Conservation (phyloP, 2,797 vertebrate species). For the Nannoperca obscura region DNA sequence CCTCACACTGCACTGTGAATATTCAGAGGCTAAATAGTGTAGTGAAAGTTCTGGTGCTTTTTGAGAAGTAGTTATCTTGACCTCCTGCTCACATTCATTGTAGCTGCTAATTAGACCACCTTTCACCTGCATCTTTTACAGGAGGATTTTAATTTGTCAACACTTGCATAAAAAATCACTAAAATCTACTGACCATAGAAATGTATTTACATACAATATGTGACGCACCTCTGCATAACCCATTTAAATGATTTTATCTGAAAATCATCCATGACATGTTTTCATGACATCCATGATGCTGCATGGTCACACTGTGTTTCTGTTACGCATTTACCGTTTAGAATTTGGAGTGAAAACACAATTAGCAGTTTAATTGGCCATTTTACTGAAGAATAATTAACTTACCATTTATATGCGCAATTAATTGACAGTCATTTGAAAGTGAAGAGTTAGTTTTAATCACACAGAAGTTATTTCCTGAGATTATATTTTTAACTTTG, state of each 20-base stretch:
- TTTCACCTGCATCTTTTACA: constrained; percentile 2
- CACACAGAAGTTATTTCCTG: constrained; percentile 81
- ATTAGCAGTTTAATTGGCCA: constrained; percentile 97
- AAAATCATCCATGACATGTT: constrained; percentile 12
- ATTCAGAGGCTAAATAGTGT: constrained; percentile 7
- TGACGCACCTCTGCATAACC: background rate
- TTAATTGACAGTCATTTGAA: constrained; percentile 97
- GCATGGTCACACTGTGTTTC: constrained; percentile 77
- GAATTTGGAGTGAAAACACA: constrained; percentile 89
- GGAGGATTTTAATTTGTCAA: background rate
- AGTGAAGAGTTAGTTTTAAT: constrained; percentile 84
- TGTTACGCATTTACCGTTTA: constrained; percentile 93
- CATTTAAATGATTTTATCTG: background rate
- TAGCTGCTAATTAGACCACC: background rate
- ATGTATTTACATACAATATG: background rate
- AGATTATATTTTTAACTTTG: constrained; percentile 69
- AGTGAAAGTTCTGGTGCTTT: constrained; percentile 2
- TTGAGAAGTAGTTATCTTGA: constrained; percentile 1
- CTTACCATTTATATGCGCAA: constrained; percentile 95
- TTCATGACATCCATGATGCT: background rate
- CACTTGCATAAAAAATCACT: background rate
- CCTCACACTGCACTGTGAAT: constrained; percentile 19
- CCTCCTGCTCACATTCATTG: background rate
- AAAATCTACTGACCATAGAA: background rate
- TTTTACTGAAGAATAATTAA: constrained; percentile 95